A percentile compares a stretch with the other conserved stretches of the same genome.
Conservation (phyloP, 2,888 invertebrate species). For the Craniophora ligustri region DNA sequence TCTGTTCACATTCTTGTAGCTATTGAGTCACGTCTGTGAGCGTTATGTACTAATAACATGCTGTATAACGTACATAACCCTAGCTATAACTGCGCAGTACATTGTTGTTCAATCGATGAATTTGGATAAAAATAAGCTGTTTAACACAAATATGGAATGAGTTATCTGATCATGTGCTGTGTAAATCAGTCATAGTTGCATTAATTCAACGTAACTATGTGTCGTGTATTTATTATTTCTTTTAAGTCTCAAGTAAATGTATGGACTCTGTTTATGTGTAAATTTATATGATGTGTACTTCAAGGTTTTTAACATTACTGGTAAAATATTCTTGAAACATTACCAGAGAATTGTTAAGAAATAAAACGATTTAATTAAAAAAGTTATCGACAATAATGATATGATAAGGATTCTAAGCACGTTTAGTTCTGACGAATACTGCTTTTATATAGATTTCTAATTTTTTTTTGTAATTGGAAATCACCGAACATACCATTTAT, state of each 20-base stretch:
- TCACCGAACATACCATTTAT: slow-evolving; percentile 21
- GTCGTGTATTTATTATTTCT: slow-evolving; percentile 36
- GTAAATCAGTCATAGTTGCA: slow-evolving; percentile 42
- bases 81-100: slow-evolving; percentile 37
- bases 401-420: slow-evolving; percentile 41
- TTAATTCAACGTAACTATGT: slow-evolving; percentile 31
- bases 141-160: slow-evolving; percentile 32
- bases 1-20: slow-evolving; percentile 64
- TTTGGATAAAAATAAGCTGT: slow-evolving; percentile 39
- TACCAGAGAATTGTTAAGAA: slow-evolving; percentile 7
- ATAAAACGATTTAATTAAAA: neutral
- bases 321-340: neutral
- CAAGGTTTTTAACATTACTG: slow-evolving; percentile 6
- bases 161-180: slow-evolving; percentile 30
- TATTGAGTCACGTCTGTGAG: slow-evolving; percentile 71
- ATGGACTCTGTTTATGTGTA: slow-evolving; percentile 35
- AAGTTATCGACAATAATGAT: slow-evolving; percentile 3
- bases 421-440: slow-evolving; percentile 23
- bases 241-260: slow-evolving; percentile 39
- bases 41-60: slow-evolving; percentile 61
- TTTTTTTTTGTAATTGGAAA: slow-evolving; percentile 32
- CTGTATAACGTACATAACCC: slow-evolving; percentile 41
- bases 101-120: slow-evolving; percentile 38
- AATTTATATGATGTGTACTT: slow-evolving; percentile 1
- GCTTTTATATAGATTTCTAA: neutral